Percentiles rank a stretch among this genome's conserved stretches.
Evolutionary conservation across 2,113 vertebrate species (phyloP).

Genomic region (Arvicanthis niloticus): DNA sequence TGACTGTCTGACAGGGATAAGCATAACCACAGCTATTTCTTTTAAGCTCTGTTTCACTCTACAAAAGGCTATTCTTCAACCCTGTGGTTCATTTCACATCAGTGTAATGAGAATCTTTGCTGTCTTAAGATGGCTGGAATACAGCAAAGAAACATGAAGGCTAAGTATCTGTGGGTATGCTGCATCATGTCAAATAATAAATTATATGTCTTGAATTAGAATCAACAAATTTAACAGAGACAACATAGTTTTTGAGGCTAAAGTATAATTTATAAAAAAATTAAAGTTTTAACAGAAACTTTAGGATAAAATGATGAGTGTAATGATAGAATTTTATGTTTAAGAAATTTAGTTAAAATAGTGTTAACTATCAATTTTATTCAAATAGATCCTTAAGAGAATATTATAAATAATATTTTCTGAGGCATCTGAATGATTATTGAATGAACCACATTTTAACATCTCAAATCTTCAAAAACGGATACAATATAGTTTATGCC

Average conservation of each 20-base stretch:
- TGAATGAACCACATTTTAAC: not conserved
- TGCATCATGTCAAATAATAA: not conserved
- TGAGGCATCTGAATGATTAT: not conserved
- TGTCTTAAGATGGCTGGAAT: conserved; percentile 36
- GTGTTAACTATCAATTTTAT: not conserved
- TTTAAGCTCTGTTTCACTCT: conserved; percentile 37
- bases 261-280: conserved; percentile 24
- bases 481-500: not conserved
- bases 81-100: conserved; percentile 32
- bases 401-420: not conserved
- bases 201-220: not conserved
- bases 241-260: not conserved
- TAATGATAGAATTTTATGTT: not conserved
- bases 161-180: not conserved
- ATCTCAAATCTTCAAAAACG: conserved; percentile 25
- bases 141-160: conserved; percentile 25
- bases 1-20: not conserved
- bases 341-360: not conserved
- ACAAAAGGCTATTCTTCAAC: conserved; percentile 61
- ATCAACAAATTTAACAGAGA: not conserved
- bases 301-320: not conserved
- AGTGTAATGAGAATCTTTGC: conserved; percentile 66
- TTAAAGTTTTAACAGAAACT: not conserved
- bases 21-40: conserved; percentile 47
- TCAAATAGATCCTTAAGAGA: not conserved